Percentiles rank a stretch among this genome's conserved stretches.
These are phyloP conservation scores for Nylanderia fulva DNA, from an alignment of 1,140 invertebrate species.

Conservation along the genomic window DNA sequence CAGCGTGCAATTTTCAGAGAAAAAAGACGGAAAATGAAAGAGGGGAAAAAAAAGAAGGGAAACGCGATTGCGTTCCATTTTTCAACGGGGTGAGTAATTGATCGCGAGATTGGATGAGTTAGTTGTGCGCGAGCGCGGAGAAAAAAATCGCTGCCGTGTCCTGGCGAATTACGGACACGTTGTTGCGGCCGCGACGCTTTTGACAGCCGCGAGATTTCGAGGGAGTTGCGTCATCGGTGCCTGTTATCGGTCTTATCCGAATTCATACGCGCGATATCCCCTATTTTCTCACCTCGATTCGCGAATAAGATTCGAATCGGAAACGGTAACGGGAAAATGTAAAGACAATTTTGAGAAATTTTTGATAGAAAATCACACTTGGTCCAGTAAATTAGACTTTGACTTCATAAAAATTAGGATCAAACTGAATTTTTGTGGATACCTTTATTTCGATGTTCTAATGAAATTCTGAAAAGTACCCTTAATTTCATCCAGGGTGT, in stretches of 20 bases:
- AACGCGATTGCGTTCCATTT: slow-evolving; percentile 47
- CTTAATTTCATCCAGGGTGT: too few relatives aligned
- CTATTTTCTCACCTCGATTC: neutral
- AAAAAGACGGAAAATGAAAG: neutral
- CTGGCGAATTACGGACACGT: slow-evolving; percentile 32
- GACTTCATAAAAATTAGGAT: too few relatives aligned
- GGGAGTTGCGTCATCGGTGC: too few relatives aligned
- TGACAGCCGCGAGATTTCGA: neutral
- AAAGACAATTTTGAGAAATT: too few relatives aligned
- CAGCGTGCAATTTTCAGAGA: neutral
- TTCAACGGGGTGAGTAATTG: slow-evolving; percentile 45
- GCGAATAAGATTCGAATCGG: neutral
- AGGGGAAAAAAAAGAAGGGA: neutral
- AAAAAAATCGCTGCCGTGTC: slow-evolving; percentile 38
- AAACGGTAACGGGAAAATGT: neutral
- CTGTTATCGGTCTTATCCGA: slow-evolving; percentile 28
- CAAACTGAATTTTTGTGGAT: too few relatives aligned
- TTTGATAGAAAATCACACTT: too few relatives aligned
- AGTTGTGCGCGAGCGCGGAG: neutral
- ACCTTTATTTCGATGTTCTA: too few relatives aligned
- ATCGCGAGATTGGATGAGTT: slow-evolving; percentile 53
- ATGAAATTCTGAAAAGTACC: too few relatives aligned
- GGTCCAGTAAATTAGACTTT: too few relatives aligned
- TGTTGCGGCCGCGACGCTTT: slow-evolving; percentile 11
- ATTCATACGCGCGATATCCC: too few relatives aligned